phyloP scores from a whole-genome alignment of 1,140 invertebrate genomes.

The Drosophila rhopaloa region DNA sequence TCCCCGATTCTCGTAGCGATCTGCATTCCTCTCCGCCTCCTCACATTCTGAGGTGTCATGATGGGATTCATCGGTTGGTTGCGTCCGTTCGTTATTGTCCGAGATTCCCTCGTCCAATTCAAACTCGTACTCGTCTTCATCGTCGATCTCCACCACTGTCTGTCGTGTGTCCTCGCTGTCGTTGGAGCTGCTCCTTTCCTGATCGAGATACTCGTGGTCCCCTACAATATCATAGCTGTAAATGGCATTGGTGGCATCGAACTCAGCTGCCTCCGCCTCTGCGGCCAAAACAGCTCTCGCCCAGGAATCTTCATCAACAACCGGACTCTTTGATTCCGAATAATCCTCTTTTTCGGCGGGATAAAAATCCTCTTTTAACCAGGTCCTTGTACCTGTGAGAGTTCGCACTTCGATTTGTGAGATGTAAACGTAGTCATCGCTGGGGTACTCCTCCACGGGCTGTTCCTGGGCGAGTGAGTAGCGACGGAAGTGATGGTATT shows the following conservation, averaged over 20 bases:
- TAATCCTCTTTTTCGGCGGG: conserved; percentile 24
- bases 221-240: conserved; percentile 57
- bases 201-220: conserved; percentile 35
- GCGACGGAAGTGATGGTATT: conserved; percentile 79
- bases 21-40: conserved; percentile 77
- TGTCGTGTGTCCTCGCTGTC: conserved; percentile 80
- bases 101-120: conserved; percentile 81
- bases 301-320: conserved; percentile 41
- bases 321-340: conserved; percentile 3
- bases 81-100: conserved; percentile 77
- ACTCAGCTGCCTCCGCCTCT: conserved; percentile 65
- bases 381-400: conserved; percentile 67
- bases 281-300: conserved; percentile 54
- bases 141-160: conserved; percentile 80
- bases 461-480: conserved; percentile 78
- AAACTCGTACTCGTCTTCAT: conserved; percentile 67
- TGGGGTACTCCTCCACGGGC: conserved; percentile 77
- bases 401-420: conserved; percentile 75
- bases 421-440: conserved; percentile 75
- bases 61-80: conserved; percentile 79
- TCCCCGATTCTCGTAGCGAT: conserved; percentile 71
- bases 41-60: conserved; percentile 81
- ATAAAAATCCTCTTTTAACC: conserved; percentile 77
- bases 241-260: conserved; percentile 68
- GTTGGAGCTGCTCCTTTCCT: conserved; percentile 51